A percentile compares a stretch with the other conserved stretches of the same genome.
These are phyloP conservation scores for Pseudomyrmex gracilis DNA, from an alignment of 1,140 invertebrate genomes.

Conservation along the genomic window DNA sequence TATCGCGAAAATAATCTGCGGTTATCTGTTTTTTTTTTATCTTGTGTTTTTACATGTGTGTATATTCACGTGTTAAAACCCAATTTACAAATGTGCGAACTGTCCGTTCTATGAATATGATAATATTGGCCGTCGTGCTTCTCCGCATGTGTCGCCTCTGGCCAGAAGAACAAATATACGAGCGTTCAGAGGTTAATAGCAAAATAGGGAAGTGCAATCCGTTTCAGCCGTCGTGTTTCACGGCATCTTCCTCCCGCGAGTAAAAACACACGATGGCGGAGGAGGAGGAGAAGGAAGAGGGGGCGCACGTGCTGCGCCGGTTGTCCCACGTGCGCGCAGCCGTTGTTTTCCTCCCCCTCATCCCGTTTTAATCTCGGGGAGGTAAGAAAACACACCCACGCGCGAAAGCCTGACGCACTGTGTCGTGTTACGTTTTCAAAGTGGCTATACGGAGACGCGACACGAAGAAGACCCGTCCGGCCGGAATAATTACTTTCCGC, in stretches of 20 bases:
- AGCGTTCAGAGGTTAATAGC: not conserved
- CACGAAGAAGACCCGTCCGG: not conserved
- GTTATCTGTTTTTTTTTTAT: not conserved
- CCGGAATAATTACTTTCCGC: conserved; percentile 62
- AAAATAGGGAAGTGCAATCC: not conserved
- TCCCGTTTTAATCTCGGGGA: conserved; percentile 9
- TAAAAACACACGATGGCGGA: conserved; percentile 10
- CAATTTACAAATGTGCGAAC: not conserved
- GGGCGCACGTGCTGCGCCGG: not conserved
- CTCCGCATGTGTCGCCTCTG: not conserved
- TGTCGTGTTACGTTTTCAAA: not conserved
- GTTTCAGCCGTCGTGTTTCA: not conserved
- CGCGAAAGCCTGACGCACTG: not conserved
- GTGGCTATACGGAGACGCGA: conserved; percentile 4
- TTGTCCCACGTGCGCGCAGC: conserved; percentile 4
- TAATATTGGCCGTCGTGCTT: too few relatives aligned
- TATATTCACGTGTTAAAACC: too few relatives aligned
- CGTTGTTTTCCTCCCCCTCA: not conserved
- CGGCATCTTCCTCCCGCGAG: not conserved
- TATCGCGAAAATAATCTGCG: too few relatives aligned
- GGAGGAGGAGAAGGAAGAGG: too few relatives aligned
- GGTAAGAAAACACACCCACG: conserved; percentile 30
- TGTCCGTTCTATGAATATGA: not conserved
- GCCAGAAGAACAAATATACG: not conserved
- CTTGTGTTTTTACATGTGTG: not conserved